These are phyloP conservation scores for Falco columbarius DNA, from an alignment of 2,797 vertebrate genomes.

Conservation along the genomic window DNA sequence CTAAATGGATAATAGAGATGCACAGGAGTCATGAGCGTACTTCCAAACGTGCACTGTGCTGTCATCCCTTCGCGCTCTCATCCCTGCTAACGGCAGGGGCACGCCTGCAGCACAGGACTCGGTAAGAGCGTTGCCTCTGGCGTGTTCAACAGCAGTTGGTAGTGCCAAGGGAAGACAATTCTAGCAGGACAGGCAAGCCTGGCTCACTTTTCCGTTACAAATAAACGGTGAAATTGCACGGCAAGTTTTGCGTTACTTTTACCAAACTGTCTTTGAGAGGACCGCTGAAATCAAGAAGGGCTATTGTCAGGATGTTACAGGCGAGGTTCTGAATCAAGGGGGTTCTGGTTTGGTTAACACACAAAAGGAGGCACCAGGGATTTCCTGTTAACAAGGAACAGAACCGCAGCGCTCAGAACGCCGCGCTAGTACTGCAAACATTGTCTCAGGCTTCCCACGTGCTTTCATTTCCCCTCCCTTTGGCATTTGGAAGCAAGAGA, in stretches of 20 bases:
- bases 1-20: neutral
- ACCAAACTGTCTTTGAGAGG: neutral
- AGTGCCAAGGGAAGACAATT: neutral
- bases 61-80: neutral
- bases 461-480: neutral
- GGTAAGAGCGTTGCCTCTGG: neutral
- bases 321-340: neutral
- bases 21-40: neutral
- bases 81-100: neutral
- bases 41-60: neutral
- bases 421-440: fast-evolving
- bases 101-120: neutral
- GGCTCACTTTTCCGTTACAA: neutral
- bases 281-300: neutral
- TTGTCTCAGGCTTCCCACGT: neutral
- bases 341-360: neutral
- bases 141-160: neutral
- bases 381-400: neutral
- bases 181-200: neutral
- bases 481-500: neutral
- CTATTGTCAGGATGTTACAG: neutral
- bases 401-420: neutral
- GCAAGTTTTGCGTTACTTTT: neutral
- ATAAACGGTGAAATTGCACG: neutral
- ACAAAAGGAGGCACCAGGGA: neutral